Conservation (phyloP, 2,113 vertebrate genomes). For the Ovibos moschatus region DNA sequence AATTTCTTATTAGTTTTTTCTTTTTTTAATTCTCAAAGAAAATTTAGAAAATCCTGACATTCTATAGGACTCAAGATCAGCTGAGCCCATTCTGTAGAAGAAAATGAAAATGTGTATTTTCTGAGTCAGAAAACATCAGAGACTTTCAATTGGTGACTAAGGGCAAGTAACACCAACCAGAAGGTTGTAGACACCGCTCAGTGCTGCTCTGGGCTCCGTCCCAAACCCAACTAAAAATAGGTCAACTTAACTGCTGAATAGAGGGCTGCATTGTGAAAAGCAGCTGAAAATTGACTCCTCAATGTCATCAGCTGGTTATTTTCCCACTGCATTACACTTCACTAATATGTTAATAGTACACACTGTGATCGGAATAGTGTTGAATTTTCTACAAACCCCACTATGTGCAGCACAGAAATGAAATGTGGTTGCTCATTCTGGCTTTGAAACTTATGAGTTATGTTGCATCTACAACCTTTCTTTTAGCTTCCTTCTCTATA, state of each 20-base stretch:
- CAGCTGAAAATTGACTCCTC: slow-evolving; percentile 31
- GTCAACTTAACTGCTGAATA: slow-evolving; percentile 39
- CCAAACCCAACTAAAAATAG: slow-evolving; percentile 62
- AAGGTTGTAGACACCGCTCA: slow-evolving; percentile 8
- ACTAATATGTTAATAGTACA: slow-evolving; percentile 42
- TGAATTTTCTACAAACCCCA: slow-evolving; percentile 1
- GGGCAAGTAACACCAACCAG: slow-evolving; percentile 13
- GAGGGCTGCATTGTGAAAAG: slow-evolving; percentile 35
- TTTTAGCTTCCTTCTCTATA: background rate
- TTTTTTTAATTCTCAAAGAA: background rate
- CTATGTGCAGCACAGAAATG: background rate
- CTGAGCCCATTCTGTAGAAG: background rate
- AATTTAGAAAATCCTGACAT: background rate
- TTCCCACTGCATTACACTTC: slow-evolving; percentile 43
- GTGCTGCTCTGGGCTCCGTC: slow-evolving; percentile 30
- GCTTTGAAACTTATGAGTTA: background rate
- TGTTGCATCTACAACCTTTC: background rate
- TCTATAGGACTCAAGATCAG: background rate
- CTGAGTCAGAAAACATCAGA: slow-evolving; percentile 42
- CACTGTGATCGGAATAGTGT: background rate
- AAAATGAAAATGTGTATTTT: slow-evolving; percentile 42
- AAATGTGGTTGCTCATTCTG: background rate
- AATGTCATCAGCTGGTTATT: slow-evolving; percentile 49
- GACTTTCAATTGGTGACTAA: slow-evolving; percentile 11
- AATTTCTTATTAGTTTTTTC: background rate